These are phyloP conservation scores for Trisateles emortualis DNA, from an alignment of 2,888 invertebrate species.

Conservation along the genomic window DNA sequence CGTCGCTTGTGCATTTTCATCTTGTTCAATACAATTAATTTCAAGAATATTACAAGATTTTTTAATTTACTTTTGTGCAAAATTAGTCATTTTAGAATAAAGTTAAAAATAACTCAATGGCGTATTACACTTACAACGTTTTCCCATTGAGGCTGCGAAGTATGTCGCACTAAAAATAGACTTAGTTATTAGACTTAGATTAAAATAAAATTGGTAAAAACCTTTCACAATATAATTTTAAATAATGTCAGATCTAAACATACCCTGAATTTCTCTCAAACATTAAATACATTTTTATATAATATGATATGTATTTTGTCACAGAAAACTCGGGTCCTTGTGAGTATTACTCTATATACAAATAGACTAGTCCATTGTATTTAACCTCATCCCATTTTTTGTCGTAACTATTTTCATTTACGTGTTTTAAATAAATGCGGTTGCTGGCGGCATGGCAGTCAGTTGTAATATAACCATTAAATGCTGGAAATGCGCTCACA, in stretches of 20 bases:
- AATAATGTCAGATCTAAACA: neutral
- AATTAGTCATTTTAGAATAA: no score
- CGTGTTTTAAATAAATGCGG: neutral
- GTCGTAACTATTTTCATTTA: slow-evolving; percentile 12
- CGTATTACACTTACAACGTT: no score
- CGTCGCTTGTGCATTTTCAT: no score
- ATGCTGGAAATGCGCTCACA: no score
- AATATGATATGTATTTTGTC: slow-evolving; percentile 73
- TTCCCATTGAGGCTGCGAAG: no score
- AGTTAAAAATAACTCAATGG: no score
- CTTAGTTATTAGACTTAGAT: no score
- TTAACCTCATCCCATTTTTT: slow-evolving; percentile 47
- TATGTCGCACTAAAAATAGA: no score
- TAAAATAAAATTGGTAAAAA: neutral
- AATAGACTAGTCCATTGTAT: slow-evolving; percentile 49
- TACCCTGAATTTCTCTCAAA: neutral
- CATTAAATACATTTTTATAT: slow-evolving; percentile 46
- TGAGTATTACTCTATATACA: slow-evolving; percentile 72
- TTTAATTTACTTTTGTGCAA: no score
- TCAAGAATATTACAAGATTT: no score
- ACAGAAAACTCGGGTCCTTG: slow-evolving; percentile 84
- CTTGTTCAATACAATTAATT: no score
- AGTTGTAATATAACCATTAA: neutral
- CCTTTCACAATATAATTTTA: neutral
- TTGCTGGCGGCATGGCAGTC: neutral